Evolutionary conservation across 2,797 vertebrate species (phyloP), one percentile per base, ranked within the genome.

Genomic region (Emys orbicularis): DNA sequence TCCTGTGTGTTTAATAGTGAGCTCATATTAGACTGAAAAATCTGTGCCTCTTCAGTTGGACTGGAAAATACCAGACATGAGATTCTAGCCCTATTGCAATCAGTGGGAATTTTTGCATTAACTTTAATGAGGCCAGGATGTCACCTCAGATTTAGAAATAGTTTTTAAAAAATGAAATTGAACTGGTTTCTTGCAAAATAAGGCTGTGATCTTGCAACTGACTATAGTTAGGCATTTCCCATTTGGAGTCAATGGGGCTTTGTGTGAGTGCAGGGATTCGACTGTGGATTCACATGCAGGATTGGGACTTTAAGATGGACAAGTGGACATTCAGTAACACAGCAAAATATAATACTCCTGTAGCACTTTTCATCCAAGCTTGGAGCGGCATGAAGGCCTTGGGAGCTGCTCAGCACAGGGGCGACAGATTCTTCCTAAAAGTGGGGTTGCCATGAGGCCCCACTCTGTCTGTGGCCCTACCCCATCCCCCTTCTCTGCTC

Each of bases 131-230:
- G 15, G 47, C 15, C 74, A 47, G 15, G 15, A 49, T 49, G 25
- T 77, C 47, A 16, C 25, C 44, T 47, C 25, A 49, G 74, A 77
- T 77, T 47, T 76, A 76, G 56, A 44, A 83, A 34, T 61, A 56
- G 44, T 90, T 77, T 52, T 72, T 90, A 90, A 2, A 5, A 96
- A 84, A 53, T 6, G 27, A 77, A 15, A 21, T 80, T 82, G 89
- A 94, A 59, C 81, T 88, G 87, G 86, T 65, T 77, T 77, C 54
- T 25, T 74, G 49, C 72, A 94, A 82, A 49, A 41, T 88, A 13
- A 92, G 54, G 50, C 54, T 54, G 10, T 34, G 74, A 86, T 90
- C 82, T 91, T 86, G 72, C 84, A 94, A 84, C 9, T 87, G 68
- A 89, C 86, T 93, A 56, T 88, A 81, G n/a, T 21, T 68, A 82